phyloP scores from a whole-genome alignment of 92 coral and sea anemone genomes.

The Actinernus sp. region DNA sequence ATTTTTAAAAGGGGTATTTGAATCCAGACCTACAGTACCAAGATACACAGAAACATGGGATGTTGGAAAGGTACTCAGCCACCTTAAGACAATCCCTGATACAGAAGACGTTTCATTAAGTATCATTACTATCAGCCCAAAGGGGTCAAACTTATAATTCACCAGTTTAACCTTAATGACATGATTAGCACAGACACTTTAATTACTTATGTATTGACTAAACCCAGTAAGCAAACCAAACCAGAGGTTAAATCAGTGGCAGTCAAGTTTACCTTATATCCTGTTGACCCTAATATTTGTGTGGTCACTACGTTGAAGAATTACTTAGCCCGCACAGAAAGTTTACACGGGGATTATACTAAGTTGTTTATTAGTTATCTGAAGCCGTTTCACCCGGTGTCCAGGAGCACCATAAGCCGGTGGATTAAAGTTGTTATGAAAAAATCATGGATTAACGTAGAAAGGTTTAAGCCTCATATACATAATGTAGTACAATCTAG shows the following conservation, averaged over 20 bases:
- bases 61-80: conserved; percentile 29
- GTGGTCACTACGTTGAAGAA: conserved; percentile 23
- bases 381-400: conserved; percentile 33
- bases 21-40: conserved; percentile 34
- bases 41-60: conserved; percentile 55
- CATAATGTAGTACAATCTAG: conserved; percentile 46
- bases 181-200: conserved; percentile 21
- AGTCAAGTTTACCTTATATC: conserved; percentile 24
- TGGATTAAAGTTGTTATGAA: conserved; percentile 33
- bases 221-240: conserved; percentile 24
- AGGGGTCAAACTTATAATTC: conserved; percentile 31
- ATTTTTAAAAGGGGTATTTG: conserved; percentile 23
- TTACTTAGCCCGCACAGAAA: conserved; percentile 7
- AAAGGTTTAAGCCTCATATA: conserved; percentile 22
- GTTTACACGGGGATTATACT: conserved; percentile 3
- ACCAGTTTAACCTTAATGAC: conserved; percentile 18
- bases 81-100: conserved; percentile 31
- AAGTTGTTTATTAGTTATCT: conserved; percentile 28
- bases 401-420: conserved; percentile 25
- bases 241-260: conserved; percentile 17
- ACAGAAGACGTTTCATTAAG: conserved; percentile 3
- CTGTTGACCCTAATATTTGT: conserved; percentile 11
- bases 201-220: conserved; percentile 12
- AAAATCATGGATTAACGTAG: conserved; percentile 19
- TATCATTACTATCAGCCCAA: conserved; percentile 33